Evolutionary conservation across 1,140 invertebrate species (phyloP), one percentile per base, ranked within the genome.

Genomic region (Phymorhynchus buccinoides): DNA sequence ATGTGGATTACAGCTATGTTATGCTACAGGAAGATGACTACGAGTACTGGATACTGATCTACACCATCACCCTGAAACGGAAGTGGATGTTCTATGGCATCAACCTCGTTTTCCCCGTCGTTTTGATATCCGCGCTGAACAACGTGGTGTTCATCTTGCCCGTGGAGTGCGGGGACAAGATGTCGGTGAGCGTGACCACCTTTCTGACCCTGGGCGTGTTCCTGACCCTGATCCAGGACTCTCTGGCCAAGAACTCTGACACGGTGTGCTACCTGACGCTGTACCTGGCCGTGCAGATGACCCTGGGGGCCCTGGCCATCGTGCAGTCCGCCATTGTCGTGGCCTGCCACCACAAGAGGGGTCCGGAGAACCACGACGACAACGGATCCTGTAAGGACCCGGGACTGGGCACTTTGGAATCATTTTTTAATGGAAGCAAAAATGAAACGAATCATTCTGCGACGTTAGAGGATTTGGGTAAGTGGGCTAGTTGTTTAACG

Each of bases 121-220:
- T 85, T 1, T 18, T 85, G 18, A 68, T 88, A 14, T 86, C 87
- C 4, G 6, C 86, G 22, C 84, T 88, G 7, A 84, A 80, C 66
- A 52, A 80, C n/a, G 79, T 85, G 35, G 86, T 86, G 39, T 87
- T 85, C 68, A 30, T 83, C 9, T 18, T 88, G 27, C 87, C 87
- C 9, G 84, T 88, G n/a, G 81, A 86, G 18, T 83, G 52, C n/a
- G 87, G 87, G 22, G 87, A 88, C 48, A 88, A 88, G 44, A 85
- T 86, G 41, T 82, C 80, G 9, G 80, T 86, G 22, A 75, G 80
- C 4, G 82, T 88, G 52, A 80, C 87, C 3, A 82, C 86, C 41
- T 86, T 88, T 52, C 78, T 88, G 32, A 81, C 87, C 6, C 84
- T 85, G 16, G 85, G 68, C 27, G 86, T 88, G 30, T 85, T 86